Evolutionary conservation across 2,888 invertebrate species (phyloP).

Genomic region (Abscondita cerata): DNA sequence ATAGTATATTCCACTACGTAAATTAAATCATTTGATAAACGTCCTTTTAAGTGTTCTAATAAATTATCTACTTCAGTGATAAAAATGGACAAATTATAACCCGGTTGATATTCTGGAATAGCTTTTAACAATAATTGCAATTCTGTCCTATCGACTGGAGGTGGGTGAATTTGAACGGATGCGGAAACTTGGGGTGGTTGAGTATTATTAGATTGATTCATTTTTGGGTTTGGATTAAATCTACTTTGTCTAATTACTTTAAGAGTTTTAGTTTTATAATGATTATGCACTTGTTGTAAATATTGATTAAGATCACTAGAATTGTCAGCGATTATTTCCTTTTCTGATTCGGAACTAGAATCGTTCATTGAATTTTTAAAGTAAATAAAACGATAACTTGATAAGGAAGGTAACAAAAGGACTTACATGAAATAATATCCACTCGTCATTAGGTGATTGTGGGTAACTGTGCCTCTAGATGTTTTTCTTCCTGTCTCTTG

Average conservation of each 20-base stretch:
- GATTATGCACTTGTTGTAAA: too few species aligned
- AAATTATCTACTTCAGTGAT: constrained; percentile 14
- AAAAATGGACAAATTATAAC: constrained; percentile 17
- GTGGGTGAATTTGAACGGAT: not conserved
- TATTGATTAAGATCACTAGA: too few species aligned
- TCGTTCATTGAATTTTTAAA: not conserved
- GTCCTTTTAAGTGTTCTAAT: not conserved
- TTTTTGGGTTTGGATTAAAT: not conserved
- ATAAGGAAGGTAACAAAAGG: too few species aligned
- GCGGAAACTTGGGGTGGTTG: not conserved
- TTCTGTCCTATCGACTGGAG: constrained; percentile 6
- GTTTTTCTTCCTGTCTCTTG: too few species aligned
- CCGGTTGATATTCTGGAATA: constrained; percentile 14
- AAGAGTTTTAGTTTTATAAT: not conserved
- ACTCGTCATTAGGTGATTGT: too few species aligned
- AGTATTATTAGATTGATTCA: not conserved
- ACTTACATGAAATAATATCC: too few species aligned
- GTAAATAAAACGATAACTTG: too few species aligned
- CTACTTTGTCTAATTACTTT: not conserved
- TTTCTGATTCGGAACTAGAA: not conserved
- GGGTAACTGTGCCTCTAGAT: too few species aligned
- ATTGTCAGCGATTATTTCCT: not conserved
- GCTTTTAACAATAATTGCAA: constrained; percentile 19
- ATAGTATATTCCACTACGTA: too few species aligned
- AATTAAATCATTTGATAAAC: not conserved